A percentile compares a stretch with the other conserved stretches of the same genome.
Evolutionary conservation across 2,113 vertebrate genomes (phyloP).

Genomic region (Xenotilapia caudafasciata): DNA sequence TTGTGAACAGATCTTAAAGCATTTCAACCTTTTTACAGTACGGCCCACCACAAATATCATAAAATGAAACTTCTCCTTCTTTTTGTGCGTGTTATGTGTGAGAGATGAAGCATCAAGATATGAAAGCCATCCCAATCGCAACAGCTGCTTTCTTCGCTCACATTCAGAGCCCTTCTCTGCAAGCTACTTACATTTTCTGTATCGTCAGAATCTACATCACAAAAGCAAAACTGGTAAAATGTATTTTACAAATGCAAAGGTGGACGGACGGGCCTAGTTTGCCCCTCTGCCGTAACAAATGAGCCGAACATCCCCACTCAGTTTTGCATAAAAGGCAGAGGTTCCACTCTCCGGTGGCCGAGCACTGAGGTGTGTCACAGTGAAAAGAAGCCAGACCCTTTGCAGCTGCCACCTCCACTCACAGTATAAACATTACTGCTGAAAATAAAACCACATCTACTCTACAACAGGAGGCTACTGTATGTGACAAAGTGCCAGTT

Average conservation of each 20-base stretch:
- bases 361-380: background rate
- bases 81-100: background rate
- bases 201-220: background rate
- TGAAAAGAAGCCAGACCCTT: background rate
- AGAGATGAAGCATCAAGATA: background rate
- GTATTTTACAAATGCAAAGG: background rate
- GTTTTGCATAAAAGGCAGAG: background rate
- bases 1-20: background rate
- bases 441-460: background rate
- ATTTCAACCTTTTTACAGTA: background rate
- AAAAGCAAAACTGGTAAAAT: background rate
- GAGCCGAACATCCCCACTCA: background rate
- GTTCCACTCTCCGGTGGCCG: background rate
- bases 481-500: background rate
- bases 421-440: background rate
- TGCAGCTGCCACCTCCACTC: constrained; percentile 3
- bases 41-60: background rate
- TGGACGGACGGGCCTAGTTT: background rate
- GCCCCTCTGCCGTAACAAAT: background rate
- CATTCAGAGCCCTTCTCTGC: background rate
- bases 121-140: background rate
- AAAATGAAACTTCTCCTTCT: background rate
- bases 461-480: background rate
- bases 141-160: background rate
- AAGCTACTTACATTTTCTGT: background rate